A percentile compares a stretch with the other conserved stretches of the same genome.
Conservation (phyloP, 2,113 vertebrate genomes). For the Sorex fumeus region DNA sequence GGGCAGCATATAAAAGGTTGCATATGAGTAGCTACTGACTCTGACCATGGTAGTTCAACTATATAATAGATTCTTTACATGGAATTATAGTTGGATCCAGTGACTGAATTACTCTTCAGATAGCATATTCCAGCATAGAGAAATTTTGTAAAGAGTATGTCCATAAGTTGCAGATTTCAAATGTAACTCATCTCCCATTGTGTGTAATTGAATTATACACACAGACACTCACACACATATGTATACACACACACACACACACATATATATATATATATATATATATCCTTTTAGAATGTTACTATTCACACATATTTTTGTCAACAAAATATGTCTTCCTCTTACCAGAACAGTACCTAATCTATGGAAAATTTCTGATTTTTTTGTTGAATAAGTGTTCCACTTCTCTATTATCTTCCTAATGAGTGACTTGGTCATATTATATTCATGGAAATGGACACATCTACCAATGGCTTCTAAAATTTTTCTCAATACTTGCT, state of each 20-base stretch:
- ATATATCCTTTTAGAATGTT: too few species aligned
- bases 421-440: background rate
- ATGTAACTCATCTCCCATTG: background rate
- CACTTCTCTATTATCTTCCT: background rate
- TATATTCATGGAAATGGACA: background rate
- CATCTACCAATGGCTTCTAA: background rate
- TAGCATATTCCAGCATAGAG: background rate
- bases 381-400: background rate
- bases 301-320: background rate
- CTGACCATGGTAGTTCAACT: background rate
- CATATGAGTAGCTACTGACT: background rate
- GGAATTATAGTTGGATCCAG: background rate
- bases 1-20: background rate
- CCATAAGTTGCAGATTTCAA: background rate
- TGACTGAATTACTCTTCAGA: background rate
- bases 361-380: background rate
- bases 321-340: background rate
- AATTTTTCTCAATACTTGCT: background rate
- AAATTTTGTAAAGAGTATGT: background rate
- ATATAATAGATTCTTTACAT: too few species aligned
- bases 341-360: background rate
- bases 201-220: background rate
- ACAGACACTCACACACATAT: too few species aligned
- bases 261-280: too few species aligned
- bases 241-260: too few species aligned